These are phyloP conservation scores for Orcinus orca DNA, from an alignment of 2,113 vertebrate genomes.

Conservation along the genomic window DNA sequence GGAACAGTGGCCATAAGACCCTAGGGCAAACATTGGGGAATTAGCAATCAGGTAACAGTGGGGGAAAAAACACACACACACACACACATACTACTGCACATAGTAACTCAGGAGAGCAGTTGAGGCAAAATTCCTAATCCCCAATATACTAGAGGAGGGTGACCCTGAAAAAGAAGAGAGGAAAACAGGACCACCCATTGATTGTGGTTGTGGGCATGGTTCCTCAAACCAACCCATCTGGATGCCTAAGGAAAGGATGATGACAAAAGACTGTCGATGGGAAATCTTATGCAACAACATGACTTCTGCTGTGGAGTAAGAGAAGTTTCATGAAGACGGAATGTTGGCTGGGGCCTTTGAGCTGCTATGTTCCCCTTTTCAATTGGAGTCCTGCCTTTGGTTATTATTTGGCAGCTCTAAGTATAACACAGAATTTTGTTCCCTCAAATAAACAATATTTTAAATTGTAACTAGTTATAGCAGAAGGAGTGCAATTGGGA, in stretches of 20 bases:
- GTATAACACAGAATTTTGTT: background rate
- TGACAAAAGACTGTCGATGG: background rate
- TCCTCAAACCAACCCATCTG: background rate
- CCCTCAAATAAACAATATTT: background rate
- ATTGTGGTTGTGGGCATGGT: fast-evolving
- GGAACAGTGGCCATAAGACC: no score
- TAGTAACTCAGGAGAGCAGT: background rate
- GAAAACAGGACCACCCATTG: background rate
- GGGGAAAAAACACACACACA: no score
- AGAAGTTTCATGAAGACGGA: background rate
- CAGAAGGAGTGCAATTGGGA: background rate
- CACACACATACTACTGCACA: no score
- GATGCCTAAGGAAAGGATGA: background rate
- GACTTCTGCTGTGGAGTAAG: background rate
- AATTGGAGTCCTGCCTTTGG: background rate
- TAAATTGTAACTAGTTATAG: background rate
- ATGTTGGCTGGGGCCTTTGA: background rate
- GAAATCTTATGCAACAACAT: background rate
- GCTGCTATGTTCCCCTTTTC: background rate
- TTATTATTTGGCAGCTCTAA: background rate
- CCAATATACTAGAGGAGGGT: fast-evolving
- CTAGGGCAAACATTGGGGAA: no score
- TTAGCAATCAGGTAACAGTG: no score
- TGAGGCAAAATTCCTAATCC: background rate
- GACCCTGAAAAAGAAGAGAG: background rate